These are phyloP conservation scores for Hirudinaria manillensis DNA, from an alignment of 2,888 invertebrate genomes.

Conservation along the genomic window DNA sequence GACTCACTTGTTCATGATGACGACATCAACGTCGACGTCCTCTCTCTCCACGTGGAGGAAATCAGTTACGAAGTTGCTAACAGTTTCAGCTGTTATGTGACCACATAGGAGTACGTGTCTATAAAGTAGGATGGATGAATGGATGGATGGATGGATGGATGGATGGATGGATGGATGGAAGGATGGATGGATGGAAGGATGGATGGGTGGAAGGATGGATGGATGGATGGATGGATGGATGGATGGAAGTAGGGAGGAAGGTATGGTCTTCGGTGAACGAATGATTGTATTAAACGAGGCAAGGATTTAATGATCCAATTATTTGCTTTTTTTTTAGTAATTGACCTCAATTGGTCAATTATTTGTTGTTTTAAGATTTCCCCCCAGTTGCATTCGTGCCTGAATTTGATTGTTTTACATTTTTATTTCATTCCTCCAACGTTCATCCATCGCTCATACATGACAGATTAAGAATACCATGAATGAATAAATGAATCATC, in stretches of 20 bases:
- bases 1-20: slow-evolving; percentile 91
- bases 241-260: neutral
- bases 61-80: slow-evolving; percentile 99
- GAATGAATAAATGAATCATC: no score
- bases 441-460: no score
- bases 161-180: neutral
- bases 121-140: neutral
- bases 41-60: slow-evolving; percentile 99
- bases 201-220: neutral
- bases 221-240: neutral
- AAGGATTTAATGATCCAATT: no score
- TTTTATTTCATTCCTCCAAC: no score
- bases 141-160: neutral
- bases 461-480: no score
- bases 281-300: no score
- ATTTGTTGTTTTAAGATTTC: no score
- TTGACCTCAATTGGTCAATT: no score
- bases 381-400: no score
- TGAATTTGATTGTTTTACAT: no score
- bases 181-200: neutral
- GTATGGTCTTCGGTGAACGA: no score
- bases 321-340: no score
- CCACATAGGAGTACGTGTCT: slow-evolving; percentile 99
- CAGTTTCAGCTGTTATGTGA: slow-evolving; percentile 99
- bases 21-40: slow-evolving; percentile 98